Evolutionary conservation across 2,888 invertebrate genomes (phyloP), one percentile per base, ranked within the genome.

Genomic region (Thalpophila matura): DNA sequence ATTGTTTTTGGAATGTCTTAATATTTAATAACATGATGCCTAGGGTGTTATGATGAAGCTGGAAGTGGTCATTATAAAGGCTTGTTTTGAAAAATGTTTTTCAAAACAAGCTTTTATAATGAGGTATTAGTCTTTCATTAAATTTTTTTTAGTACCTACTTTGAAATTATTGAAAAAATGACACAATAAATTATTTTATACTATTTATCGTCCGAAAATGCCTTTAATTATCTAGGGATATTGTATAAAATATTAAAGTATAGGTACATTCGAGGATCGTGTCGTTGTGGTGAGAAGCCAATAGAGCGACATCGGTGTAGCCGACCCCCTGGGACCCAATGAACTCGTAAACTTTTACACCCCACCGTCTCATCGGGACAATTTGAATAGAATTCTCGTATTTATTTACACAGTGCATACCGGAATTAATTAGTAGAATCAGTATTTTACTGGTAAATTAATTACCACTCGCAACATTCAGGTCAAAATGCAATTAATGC

Each of bases 331-430:
- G 69, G 62, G 60, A 74, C 59, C 71, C 73, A 64, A 50, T 69
- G 66, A 75, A 77, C 79, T 78, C 79, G 57, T 76, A 79, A 80
- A 82, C 68, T 75, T 78, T 80, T 69, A 79, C 75, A 59, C 64
- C 61, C 70, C 60, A 47, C 71, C 72, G 62, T 53, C 45, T 37
- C 35, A 46, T 55, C 50, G 50, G 59, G 51, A 42, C 50, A 57
- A 59, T 71, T 74, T 61, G 45, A 70, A 71, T 61, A 56, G 45
- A 65, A 58, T 66, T 59, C 43, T 40, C 55, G 29, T 61, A 58
- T 54, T 68, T 47, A 51, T 50, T n/a, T 47, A 29, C 18, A 26
- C 22, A 42, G 54, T 70, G 35, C 55, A 64, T 27, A 50, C 14
- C 22, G 20, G 31, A 38, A 57, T 45, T 66, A n/a, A 66, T 65